A percentile compares a stretch with the other conserved stretches of the same genome.
Evolutionary conservation across 35 echinoderm and acorn worm genomes (phyloP).

Genomic region (Apostichopus californicus): DNA sequence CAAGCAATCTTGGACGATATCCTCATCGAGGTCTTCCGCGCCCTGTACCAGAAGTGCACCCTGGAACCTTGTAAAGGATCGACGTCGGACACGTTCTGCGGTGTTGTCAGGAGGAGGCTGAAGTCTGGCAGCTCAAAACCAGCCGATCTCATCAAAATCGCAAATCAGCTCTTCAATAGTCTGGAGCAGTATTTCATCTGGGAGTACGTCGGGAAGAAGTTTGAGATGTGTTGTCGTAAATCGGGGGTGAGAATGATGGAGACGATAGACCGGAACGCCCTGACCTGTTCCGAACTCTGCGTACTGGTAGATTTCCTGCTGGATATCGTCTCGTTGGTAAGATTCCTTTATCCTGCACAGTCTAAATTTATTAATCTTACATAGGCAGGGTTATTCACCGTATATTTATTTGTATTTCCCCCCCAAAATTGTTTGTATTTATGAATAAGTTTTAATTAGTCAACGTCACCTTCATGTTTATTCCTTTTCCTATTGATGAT

Average conservation of each 20-base stretch:
- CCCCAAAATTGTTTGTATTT: too few species aligned
- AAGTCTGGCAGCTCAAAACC: conserved; percentile 51
- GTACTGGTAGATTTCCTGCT: conserved; percentile 91
- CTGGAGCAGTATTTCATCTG: conserved; percentile 98
- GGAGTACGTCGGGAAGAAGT: conserved; percentile 91
- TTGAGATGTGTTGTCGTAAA: conserved; percentile 89
- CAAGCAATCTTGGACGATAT: conserved; percentile 89
- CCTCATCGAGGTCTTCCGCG: conserved; percentile 91
- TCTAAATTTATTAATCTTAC: too few species aligned
- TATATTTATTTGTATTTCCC: too few species aligned
- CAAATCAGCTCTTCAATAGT: conserved; percentile 87
- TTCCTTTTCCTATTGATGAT: too few species aligned
- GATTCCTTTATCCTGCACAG: neutral
- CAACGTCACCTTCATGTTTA: too few species aligned
- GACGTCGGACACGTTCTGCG: conserved; percentile 45
- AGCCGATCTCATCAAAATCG: conserved; percentile 91
- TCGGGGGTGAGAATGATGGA: conserved; percentile 41
- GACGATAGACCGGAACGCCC: conserved; percentile 6
- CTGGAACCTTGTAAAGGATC: neutral
- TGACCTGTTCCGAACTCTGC: conserved; percentile 85
- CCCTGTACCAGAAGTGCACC: conserved; percentile 85
- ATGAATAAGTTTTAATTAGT: too few species aligned
- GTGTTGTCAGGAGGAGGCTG: conserved; percentile 30
- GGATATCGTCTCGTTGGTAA: conserved; percentile 93
- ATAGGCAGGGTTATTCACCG: too few species aligned